phyloP scores from a whole-genome alignment of 1,140 invertebrate genomes.

The Coenobita brevimanus region DNA sequence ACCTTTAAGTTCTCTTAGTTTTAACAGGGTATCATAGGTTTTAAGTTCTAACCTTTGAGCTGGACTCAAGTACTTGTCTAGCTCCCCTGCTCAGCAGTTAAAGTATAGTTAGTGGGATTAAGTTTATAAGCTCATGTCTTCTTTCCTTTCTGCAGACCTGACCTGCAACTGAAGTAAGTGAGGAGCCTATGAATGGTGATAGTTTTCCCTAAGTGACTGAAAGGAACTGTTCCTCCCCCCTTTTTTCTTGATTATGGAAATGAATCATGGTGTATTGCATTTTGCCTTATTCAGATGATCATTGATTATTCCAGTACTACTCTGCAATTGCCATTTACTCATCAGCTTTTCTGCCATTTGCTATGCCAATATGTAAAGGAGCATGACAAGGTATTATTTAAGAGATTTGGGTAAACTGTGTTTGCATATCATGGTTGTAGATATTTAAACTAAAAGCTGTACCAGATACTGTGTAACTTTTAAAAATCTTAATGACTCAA shows the following conservation, averaged over 20 bases:
- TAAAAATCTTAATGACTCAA: slow-evolving; percentile 31
- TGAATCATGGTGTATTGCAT: slow-evolving; percentile 62
- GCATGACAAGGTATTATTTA: slow-evolving; percentile 65
- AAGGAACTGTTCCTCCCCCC: slow-evolving; percentile 53
- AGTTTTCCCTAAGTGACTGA: slow-evolving; percentile 40
- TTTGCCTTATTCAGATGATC: slow-evolving; percentile 51
- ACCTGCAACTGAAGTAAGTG: slow-evolving; percentile 68
- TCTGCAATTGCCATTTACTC: slow-evolving; percentile 63
- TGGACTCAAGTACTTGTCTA: no score
- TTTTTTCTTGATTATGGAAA: slow-evolving; percentile 39
- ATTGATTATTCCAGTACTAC: slow-evolving; percentile 63
- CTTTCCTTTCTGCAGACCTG: slow-evolving; percentile 68
- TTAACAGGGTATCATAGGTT: no score
- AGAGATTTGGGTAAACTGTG: slow-evolving; percentile 58
- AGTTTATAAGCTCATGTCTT: slow-evolving; percentile 58
- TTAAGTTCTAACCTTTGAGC: no score
- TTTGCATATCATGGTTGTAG: slow-evolving; percentile 56
- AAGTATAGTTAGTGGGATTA: slow-evolving; percentile 28
- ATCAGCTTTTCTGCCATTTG: slow-evolving; percentile 66
- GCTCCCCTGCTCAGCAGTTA: no score
- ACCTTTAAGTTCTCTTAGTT: no score
- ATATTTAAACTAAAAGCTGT: slow-evolving; percentile 45
- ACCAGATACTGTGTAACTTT: slow-evolving; percentile 10
- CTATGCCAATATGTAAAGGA: slow-evolving; percentile 65
- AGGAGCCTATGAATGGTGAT: slow-evolving; percentile 53